Evolutionary conservation across 1,140 invertebrate species (phyloP).

Genomic region (Apis florea): DNA sequence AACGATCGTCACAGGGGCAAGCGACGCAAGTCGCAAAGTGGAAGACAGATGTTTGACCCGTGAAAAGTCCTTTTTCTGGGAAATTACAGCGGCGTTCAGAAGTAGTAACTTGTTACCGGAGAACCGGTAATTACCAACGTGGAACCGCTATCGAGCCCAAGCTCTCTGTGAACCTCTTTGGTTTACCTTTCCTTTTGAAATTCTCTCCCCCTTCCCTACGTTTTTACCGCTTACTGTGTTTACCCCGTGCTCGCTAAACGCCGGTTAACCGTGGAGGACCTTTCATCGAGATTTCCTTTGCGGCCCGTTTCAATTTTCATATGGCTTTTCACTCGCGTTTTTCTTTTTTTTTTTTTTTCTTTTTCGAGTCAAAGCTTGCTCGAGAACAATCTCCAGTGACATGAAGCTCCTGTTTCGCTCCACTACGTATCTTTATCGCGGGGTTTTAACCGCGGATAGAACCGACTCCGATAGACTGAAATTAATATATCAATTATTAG

Average conservation of each 20-base stretch:
- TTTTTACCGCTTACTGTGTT: slow-evolving; percentile 59
- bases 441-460: no score
- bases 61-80: slow-evolving; percentile 52
- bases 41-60: slow-evolving; percentile 47
- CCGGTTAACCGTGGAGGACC: slow-evolving; percentile 47
- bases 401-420: no score
- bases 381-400: slow-evolving; percentile 3
- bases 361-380: not conserved
- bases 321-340: slow-evolving; percentile 29
- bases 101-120: slow-evolving; percentile 57
- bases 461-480: no score
- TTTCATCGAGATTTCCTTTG: slow-evolving; percentile 43
- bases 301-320: slow-evolving; percentile 37
- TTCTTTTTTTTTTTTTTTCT: not conserved
- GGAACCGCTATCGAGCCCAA: slow-evolving; percentile 55
- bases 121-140: slow-evolving; percentile 61
- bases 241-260: slow-evolving; percentile 49
- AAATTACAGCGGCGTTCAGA: slow-evolving; percentile 54
- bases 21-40: not conserved
- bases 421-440: no score
- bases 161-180: slow-evolving; percentile 59
- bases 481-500: no score
- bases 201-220: slow-evolving; percentile 27
- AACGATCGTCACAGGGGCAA: not conserved
- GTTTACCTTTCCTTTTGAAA: slow-evolving; percentile 65